These are phyloP conservation scores for Neoascia interrupta DNA, from an alignment of 2,888 invertebrate species.

Conservation along the genomic window DNA sequence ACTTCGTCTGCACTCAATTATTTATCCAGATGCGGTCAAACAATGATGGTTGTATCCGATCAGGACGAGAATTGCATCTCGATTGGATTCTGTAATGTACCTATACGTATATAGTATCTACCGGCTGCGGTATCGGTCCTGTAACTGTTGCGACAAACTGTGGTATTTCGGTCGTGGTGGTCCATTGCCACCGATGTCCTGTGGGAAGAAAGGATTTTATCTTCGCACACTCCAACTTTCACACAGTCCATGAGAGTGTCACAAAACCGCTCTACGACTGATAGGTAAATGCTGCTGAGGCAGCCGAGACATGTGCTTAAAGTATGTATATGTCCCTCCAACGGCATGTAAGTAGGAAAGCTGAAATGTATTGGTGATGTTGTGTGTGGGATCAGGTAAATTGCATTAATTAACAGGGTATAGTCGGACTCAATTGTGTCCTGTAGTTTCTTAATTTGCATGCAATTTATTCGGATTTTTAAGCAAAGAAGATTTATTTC, in stretches of 20 bases:
- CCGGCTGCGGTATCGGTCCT: conserved; percentile 52
- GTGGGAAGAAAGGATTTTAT: conserved; percentile 43
- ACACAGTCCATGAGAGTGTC: conserved; percentile 9
- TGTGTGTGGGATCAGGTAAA: conserved; percentile 51
- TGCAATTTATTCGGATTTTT: conserved; percentile 22
- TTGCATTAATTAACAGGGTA: conserved; percentile 64
- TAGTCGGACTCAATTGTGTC: conserved; percentile 27
- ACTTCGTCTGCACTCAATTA: conserved; percentile 69
- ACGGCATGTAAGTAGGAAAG: conserved; percentile 27
- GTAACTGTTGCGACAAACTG: conserved; percentile 67
- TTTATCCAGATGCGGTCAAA: conserved; percentile 68
- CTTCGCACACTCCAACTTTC: conserved; percentile 2
- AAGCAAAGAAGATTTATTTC: conserved; percentile 51
- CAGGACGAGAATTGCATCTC: conserved; percentile 65
- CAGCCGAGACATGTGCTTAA: conserved; percentile 54
- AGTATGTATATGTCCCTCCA: conserved; percentile 30
- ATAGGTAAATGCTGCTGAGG: conserved; percentile 35
- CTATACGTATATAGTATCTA: conserved; percentile 1
- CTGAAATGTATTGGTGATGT: conserved; percentile 8
- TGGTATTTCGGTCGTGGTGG: conserved; percentile 51
- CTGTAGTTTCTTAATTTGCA: conserved; percentile 64
- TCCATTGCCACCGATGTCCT: conserved; percentile 44
- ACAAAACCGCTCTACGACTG: conserved; percentile 27
- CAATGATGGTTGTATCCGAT: conserved; percentile 61
- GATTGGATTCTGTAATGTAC: conserved; percentile 44